Base-by-base conservation (phyloP, 2,113 vertebrate genomes). In the Sylvilagus bachmani region DNA sequence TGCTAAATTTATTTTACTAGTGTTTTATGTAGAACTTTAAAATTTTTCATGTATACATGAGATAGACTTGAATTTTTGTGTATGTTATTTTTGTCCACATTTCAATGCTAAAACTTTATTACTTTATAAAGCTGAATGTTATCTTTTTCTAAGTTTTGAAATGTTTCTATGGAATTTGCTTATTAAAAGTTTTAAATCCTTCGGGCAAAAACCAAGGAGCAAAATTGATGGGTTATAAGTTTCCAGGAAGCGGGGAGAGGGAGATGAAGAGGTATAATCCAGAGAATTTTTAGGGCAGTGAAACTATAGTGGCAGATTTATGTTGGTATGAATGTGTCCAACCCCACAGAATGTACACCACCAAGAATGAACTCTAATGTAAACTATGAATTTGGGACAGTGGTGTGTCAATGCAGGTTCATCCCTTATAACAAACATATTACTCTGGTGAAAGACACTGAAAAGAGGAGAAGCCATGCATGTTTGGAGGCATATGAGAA, bases 1-100 rank as follows among this genome's bases (percentile, higher is more conserved):
- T 87, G 38, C n/a, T 66, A 5, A 33, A 78, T 61, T 86, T 67
- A 66, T 83, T 84, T 96, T 91, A 53, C 77, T 71, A 25, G 14
- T 33, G 5, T 82, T 70, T 58, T 38, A 66, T 49, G 80, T 24
- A 71, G 44, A 49, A 33, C 55, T 82, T 73, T n/a, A 8, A 13
- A 64, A 69, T 44, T 69, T 84, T n/a, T 58, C 21, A 83, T 62
- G 66, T 70, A n/a, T 70, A 38, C 14, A 24, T 73, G 66, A 79
- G 24, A 78, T 70, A 71, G 33, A 19, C 69, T 33, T 84, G 55
- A 78, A 77, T 67, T 36, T 75, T 87, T 61, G 7, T 49, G 51
- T 73, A 55, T 27, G 12, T 17, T 64, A 21, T 66, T 75, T 89
- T 81, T 86, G 33, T 86, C 27, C 53, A 55, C 22, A 10, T 75